Base-by-base conservation (phyloP, 2,888 invertebrate species). In the Sisyra nigra region DNA sequence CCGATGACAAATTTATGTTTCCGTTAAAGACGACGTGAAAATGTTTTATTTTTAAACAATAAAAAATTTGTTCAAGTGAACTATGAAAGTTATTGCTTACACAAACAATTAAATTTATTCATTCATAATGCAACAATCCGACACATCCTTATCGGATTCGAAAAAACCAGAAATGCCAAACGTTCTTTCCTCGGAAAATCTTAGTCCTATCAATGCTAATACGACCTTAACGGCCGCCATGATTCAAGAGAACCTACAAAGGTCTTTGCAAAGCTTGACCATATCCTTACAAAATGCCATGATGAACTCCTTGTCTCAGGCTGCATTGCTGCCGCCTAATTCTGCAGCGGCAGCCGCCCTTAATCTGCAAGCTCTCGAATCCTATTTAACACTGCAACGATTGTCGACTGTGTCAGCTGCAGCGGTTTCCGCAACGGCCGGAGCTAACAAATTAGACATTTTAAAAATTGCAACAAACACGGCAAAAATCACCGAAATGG, bases 291-390 rank as follows among this genome's bases (percentile, higher is more conserved):
- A 88, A 62, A 84, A 82, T 56, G 84, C 86, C 7, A 79, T 88
- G 72, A 79, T 87, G 65, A 82, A 78, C 54, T 84, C 86, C 8
- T 63, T 87, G 49, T 86, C 86, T 59, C 82, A 86, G 56, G 87
- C 86, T 1, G 85, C 86, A 1, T 65, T 87, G 17, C 60, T 87
- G 52, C 86, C 86, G 6, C 79, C 80, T 1, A 83, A 85, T 52
- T 85, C 85, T 2, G 82, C 85, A 3, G 86, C 85, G 7, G 86
- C 86, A 31, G 82, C 84, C 31, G 87, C 87, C 1, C 67, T 88
- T 14, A 86, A 86, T 60, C 69, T 87, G 30, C 87, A 87, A 65
- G 87, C 87, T 19, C 65, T 87, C 47, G 87, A 87, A 68, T 86
- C 85, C 36, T 87, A 87, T 66, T 68, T 87, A 59, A 80, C 86